Base-by-base conservation (phyloP, 2,797 vertebrate genomes). In the Ara ararauna region DNA sequence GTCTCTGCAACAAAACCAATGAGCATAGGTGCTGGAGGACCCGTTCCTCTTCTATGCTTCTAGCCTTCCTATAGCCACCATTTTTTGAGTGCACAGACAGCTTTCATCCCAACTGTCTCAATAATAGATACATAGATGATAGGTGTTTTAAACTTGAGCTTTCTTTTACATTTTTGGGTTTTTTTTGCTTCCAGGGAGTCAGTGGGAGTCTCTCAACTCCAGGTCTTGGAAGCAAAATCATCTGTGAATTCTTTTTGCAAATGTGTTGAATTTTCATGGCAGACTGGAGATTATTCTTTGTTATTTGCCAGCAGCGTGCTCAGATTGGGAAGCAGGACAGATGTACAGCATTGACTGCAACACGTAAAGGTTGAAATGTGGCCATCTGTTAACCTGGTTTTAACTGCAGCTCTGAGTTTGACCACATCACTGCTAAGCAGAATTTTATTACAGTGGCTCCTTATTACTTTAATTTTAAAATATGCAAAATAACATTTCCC, bases 1-100 rank as follows among this genome's bases (percentile, higher is more conserved):
- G 62, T 44, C 70, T n/a, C 47, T 84, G 61, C 17, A 72, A 13
- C 4, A 77, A 68, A 53, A 34, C 10, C 32, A 60, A 21, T 0
- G 4, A 45, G 30, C 32, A 64, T 36, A 56, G 15, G 12, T 36
- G 7, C 24, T 62, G 64, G 13, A 36, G 29, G 3, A 17, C 3
- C 1, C 10, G 7, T 30, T 21, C 51, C 51, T 58, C 45, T 56
- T 3, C 0, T 26, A 11, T 10, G 7, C 11, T 38, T 58, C 66
- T 62, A 45, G 21, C 16, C 10, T 70, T 27, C 40, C 22, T 58
- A 58, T 30, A 61, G 48, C 21, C 5, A 2, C 11, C 7, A 1
- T 50, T 36, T 65, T 16, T 30, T 45, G 23, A 30, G 13, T 50
- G 30, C 56, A 87, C 51, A 51, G 32, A 10, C 3, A 54, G 11